A percentile compares a stretch with the other conserved stretches of the same genome.
phyloP scores from a whole-genome alignment of 2,113 vertebrate genomes.

The Indicator maculatus region DNA sequence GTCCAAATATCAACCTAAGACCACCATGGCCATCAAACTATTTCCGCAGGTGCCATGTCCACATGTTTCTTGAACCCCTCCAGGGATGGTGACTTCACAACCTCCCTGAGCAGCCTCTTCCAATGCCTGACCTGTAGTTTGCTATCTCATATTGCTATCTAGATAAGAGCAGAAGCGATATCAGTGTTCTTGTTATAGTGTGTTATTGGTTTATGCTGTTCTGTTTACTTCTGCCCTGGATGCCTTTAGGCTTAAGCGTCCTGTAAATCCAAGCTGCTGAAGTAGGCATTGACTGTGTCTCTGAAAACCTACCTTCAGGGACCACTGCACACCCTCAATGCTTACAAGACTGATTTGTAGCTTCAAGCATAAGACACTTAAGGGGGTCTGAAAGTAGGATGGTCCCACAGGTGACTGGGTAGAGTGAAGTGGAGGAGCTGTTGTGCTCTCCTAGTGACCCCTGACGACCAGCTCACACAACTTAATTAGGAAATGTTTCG shows the following conservation, averaged over 20 bases:
- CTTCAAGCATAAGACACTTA: constrained; percentile 42
- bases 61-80: too few species aligned
- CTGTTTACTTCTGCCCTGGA: background rate
- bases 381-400: constrained; percentile 24
- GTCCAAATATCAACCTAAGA: too few species aligned
- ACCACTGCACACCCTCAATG: background rate
- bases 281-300: constrained; percentile 3
- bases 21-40: too few species aligned
- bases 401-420: background rate
- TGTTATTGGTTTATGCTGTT: background rate
- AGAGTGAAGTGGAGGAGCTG: background rate
- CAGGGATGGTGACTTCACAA: too few species aligned
- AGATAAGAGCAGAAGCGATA: background rate
- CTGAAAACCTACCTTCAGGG: constrained; percentile 28
- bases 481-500: background rate
- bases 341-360: constrained; percentile 50
- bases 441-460: background rate
- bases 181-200: background rate
- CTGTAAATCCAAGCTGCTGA: constrained; percentile 51
- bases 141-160: background rate
- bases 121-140: background rate
- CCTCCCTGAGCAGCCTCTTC: too few species aligned
- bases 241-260: constrained; percentile 18
- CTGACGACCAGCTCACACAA: background rate
- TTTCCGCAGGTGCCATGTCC: too few species aligned